Evolutionary conservation across 2,888 invertebrate species (phyloP).

Genomic region (Eremobia ochroleuca): DNA sequence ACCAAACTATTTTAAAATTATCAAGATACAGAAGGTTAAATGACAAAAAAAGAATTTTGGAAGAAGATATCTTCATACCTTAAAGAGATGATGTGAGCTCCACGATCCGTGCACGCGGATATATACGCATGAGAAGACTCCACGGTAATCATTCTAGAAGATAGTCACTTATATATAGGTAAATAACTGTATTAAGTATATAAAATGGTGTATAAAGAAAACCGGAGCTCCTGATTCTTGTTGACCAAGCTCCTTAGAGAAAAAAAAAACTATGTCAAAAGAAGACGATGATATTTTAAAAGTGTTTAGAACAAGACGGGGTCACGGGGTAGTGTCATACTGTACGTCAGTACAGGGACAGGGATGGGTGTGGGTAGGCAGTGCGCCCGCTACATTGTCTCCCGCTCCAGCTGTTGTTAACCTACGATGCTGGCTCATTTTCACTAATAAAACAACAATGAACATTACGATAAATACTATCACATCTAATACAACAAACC

Average conservation of each 20-base stretch:
- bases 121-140: not conserved
- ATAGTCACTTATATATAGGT: too few species aligned
- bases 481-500: not conserved
- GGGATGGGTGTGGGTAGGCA: conserved; percentile 63
- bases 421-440: conserved; percentile 77
- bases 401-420: conserved; percentile 84
- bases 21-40: not conserved
- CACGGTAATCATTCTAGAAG: not conserved
- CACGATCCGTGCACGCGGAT: not conserved
- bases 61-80: not conserved
- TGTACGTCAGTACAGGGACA: conserved; percentile 33
- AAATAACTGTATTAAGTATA: too few species aligned
- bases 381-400: conserved; percentile 80
- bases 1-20: not conserved
- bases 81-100: too few species aligned
- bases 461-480: not conserved
- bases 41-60: too few species aligned
- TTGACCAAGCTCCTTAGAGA: not conserved
- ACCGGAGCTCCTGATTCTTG: not conserved
- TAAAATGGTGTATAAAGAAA: not conserved
- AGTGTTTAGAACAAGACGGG: conserved; percentile 61
- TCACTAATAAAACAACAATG: conserved; percentile 38
- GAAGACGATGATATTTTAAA: conserved; percentile 12
- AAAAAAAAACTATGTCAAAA: not conserved
- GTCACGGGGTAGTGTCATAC: conserved; percentile 46